A percentile compares a stretch with the other conserved stretches of the same genome.
These are phyloP conservation scores for Habrosyne pyritoides DNA, from an alignment of 2,888 invertebrate species.

Conservation along the genomic window DNA sequence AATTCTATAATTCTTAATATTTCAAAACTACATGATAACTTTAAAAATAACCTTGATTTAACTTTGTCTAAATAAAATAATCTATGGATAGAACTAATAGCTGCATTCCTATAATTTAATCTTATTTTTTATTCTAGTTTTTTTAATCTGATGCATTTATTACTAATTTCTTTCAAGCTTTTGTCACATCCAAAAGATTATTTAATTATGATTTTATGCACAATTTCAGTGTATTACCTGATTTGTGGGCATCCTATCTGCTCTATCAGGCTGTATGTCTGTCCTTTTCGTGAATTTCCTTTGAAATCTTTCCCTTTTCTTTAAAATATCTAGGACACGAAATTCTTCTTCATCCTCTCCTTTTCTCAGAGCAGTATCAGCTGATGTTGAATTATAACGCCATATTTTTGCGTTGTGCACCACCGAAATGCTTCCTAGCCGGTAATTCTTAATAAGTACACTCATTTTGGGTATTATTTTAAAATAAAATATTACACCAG, in stretches of 20 bases:
- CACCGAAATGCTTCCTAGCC: conserved; percentile 44
- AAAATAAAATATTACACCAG: not conserved
- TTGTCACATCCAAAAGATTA: no score
- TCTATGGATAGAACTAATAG: no score
- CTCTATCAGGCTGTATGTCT: conserved; percentile 72
- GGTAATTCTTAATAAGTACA: conserved; percentile 63
- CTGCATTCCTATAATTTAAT: no score
- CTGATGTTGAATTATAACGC: conserved; percentile 65
- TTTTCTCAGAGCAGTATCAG: conserved; percentile 53
- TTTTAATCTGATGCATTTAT: no score
- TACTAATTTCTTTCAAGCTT: no score
- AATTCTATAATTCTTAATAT: no score
- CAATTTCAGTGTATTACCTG: conserved; percentile 66
- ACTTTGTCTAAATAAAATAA: no score
- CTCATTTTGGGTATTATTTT: conserved; percentile 58
- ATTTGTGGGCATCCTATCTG: conserved; percentile 69
- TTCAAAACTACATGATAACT: no score
- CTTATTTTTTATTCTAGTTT: no score
- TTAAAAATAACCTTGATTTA: no score
- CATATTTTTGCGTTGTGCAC: conserved; percentile 60
- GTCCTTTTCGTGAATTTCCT: conserved; percentile 45
- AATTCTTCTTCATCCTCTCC: conserved; percentile 75
- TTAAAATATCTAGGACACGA: conserved; percentile 77
- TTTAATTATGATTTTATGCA: no score
- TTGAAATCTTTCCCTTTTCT: conserved; percentile 58